These are phyloP conservation scores for Charaxes varanes DNA, from an alignment of 1,140 invertebrate species.

Conservation along the genomic window DNA sequence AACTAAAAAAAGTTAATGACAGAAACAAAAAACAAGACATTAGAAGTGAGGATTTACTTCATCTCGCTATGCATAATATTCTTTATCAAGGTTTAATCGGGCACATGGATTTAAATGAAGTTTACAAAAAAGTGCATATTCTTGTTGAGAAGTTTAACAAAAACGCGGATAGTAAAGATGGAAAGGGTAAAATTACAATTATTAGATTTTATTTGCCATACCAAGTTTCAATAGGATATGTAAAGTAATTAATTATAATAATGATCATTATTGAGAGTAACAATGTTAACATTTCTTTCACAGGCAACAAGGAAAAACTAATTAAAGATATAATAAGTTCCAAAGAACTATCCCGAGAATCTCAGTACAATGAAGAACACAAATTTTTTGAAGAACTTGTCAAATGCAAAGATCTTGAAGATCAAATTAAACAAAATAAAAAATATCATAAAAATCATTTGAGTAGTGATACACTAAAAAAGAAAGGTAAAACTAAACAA, in stretches of 20 bases:
- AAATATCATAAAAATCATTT: neutral
- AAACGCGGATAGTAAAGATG: conserved; percentile 6
- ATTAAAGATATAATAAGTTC: conserved; percentile 5
- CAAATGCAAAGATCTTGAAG: conserved; percentile 28
- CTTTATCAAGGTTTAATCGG: conserved; percentile 37
- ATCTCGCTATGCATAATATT: conserved; percentile 45
- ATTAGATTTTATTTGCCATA: neutral
- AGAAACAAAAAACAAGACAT: conserved; percentile 12
- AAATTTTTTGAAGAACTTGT: conserved; percentile 31
- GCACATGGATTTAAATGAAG: conserved; percentile 41
- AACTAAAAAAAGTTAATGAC: conserved; percentile 11
- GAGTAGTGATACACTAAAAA: too few species aligned
- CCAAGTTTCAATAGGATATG: neutral
- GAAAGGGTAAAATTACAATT: conserved; percentile 3
- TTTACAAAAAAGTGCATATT: conserved; percentile 35
- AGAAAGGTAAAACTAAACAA: too few species aligned
- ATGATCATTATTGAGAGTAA: too few species aligned
- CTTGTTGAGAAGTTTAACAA: conserved; percentile 26
- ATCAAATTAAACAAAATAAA: conserved; percentile 13
- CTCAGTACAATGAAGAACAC: conserved; percentile 17
- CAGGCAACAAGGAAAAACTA: neutral
- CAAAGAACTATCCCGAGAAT: conserved; percentile 12
- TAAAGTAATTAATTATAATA: conserved; percentile 5
- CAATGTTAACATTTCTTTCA: too few species aligned
- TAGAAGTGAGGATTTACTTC: conserved; percentile 29